These are phyloP conservation scores for Epizoanthus stellaris DNA, from an alignment of 92 coral and sea anemone species.

Conservation along the genomic window DNA sequence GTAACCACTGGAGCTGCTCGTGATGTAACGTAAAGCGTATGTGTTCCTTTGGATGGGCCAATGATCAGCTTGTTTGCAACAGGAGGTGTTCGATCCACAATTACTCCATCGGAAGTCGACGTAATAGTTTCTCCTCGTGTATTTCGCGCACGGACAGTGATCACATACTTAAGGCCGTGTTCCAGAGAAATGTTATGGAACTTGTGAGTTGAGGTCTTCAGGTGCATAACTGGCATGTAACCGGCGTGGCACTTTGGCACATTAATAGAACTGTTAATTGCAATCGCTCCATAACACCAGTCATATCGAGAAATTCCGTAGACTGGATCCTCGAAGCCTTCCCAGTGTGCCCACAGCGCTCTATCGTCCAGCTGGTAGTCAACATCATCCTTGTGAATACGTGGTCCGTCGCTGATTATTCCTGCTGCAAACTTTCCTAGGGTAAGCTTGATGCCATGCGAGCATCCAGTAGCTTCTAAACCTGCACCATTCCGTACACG, in stretches of 20 bases:
- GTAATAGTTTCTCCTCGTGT: conserved; percentile 67
- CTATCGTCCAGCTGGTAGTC: conserved; percentile 93
- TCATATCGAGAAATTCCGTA: conserved; percentile 76
- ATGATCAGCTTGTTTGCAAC: conserved; percentile 59
- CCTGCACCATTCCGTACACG: conserved; percentile 95
- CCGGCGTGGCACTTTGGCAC: conserved; percentile 66
- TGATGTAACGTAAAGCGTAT: conserved; percentile 68
- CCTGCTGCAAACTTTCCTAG: conserved; percentile 92
- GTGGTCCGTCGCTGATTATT: conserved; percentile 85
- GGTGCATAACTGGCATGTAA: conserved; percentile 58
- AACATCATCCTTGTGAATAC: conserved; percentile 58
- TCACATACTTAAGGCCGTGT: conserved; percentile 79
- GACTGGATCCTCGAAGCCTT: conserved; percentile 93
- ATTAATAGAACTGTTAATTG: conserved; percentile 39
- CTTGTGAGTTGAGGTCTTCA: conserved; percentile 71
- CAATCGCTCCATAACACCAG: conserved; percentile 87
- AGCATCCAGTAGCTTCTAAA: conserved; percentile 80
- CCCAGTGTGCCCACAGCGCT: conserved; percentile 97
- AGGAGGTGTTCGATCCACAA: conserved; percentile 88
- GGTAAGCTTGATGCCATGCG: conserved; percentile 68
- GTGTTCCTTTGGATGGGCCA: conserved; percentile 74
- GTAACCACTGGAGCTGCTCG: conserved; percentile 77
- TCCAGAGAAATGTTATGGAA: conserved; percentile 77
- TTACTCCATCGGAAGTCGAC: conserved; percentile 87
- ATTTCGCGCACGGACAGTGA: conserved; percentile 77